phyloP scores from a whole-genome alignment of 1,140 invertebrate genomes.

The Lordiphosa collinella region DNA sequence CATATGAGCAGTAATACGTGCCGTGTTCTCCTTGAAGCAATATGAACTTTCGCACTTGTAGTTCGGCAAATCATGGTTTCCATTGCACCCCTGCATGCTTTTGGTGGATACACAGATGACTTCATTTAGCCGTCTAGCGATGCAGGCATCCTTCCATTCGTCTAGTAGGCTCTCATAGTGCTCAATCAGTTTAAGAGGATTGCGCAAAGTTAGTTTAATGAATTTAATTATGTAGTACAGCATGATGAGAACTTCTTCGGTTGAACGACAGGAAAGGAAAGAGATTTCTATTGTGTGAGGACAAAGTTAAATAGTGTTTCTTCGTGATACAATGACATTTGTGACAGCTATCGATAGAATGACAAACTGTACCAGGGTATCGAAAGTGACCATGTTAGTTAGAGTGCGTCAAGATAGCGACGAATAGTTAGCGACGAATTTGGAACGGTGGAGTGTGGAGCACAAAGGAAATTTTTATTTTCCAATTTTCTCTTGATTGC shows the following conservation, averaged over 20 bases:
- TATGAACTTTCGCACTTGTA: not conserved
- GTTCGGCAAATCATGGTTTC: not conserved
- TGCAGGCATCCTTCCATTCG: slow-evolving; percentile 6
- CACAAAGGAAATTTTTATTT: too few relatives aligned
- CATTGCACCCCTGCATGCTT: not conserved
- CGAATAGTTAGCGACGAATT: too few relatives aligned
- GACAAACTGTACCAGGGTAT: too few relatives aligned
- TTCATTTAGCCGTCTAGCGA: slow-evolving; percentile 2
- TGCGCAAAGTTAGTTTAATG: not conserved
- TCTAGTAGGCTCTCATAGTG: not conserved
- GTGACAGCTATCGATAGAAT: too few relatives aligned
- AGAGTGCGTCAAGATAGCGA: too few relatives aligned
- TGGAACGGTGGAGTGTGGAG: too few relatives aligned
- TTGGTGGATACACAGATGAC: not conserved
- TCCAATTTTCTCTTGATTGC: too few relatives aligned
- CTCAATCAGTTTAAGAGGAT: not conserved
- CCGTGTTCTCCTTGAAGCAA: not conserved
- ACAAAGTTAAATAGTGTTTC: too few relatives aligned
- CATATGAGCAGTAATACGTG: slow-evolving; percentile 1
- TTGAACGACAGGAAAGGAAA: too few relatives aligned
- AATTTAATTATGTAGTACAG: slow-evolving; percentile 28
- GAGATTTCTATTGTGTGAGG: too few relatives aligned
- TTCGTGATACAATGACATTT: too few relatives aligned
- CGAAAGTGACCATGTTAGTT: too few relatives aligned
- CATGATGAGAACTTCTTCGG: slow-evolving; percentile 1